phyloP scores from a whole-genome alignment of 2,797 vertebrate species.

The Clarias pachynema region DNA sequence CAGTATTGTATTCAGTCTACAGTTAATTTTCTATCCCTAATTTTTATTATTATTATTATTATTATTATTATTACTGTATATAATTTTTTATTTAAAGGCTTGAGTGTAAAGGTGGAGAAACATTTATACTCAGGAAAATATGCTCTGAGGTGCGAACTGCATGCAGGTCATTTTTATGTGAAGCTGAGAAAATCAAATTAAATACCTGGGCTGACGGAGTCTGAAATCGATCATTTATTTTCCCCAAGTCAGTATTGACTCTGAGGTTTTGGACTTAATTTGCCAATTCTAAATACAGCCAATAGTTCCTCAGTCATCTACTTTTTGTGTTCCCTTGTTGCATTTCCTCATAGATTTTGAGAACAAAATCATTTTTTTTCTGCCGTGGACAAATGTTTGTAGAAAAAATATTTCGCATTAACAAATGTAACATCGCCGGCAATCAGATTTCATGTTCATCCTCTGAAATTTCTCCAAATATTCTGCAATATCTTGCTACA shows the following conservation, averaged over 20 bases:
- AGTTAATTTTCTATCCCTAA: too few relatives aligned
- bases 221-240: not conserved
- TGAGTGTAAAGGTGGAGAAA: not conserved
- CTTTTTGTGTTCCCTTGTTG: not conserved
- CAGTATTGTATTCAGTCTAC: too few relatives aligned
- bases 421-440: not conserved
- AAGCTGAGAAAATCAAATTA: not conserved
- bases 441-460: not conserved
- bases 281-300: not conserved
- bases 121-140: not conserved
- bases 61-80: too few relatives aligned
- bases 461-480: not conserved
- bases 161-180: not conserved
- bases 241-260: not conserved
- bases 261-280: not conserved
- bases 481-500: not conserved
- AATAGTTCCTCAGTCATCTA: not conserved
- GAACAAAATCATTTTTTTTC: not conserved
- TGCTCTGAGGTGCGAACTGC: not conserved
- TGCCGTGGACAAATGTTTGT: not conserved
- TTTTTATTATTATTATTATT: too few relatives aligned
- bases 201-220: not conserved
- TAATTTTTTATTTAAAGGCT: too few relatives aligned
- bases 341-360: too few relatives aligned
- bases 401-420: not conserved